Percentiles rank a stretch among this genome's conserved stretches.
These are phyloP conservation scores for Otus sunia DNA, from an alignment of 2,113 vertebrate species.

Conservation along the genomic window DNA sequence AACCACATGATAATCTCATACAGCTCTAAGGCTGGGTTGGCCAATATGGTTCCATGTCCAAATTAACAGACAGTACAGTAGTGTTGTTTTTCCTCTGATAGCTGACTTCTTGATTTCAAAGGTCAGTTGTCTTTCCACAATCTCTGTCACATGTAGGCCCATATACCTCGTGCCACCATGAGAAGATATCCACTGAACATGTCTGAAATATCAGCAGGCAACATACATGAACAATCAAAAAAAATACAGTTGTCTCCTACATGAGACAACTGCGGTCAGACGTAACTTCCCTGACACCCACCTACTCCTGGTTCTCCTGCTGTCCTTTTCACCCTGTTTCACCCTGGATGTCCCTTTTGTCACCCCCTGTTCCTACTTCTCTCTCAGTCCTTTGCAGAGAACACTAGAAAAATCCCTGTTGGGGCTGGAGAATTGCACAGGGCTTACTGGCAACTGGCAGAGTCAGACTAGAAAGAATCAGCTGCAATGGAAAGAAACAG, in stretches of 20 bases:
- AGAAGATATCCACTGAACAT: not conserved
- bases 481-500: not conserved
- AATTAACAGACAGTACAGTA: not conserved
- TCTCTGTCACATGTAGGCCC: not conserved
- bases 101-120: not conserved
- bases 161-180: not conserved
- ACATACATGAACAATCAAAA: not conserved
- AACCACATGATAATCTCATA: not conserved
- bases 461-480: not conserved
- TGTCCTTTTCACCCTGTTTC: not conserved
- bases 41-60: not conserved
- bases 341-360: not conserved
- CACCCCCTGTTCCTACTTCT: not conserved
- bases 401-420: not conserved
- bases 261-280: rapidly evolving
- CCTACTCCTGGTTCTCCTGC: not conserved
- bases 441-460: not conserved
- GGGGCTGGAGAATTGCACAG: not conserved
- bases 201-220: not conserved
- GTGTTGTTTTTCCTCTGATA: not conserved
- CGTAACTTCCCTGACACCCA: not conserved
- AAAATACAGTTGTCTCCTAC: not conserved
- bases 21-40: not conserved
- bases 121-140: not conserved
- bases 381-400: not conserved